Percentiles rank a stretch among this genome's conserved stretches.
These are phyloP conservation scores for Cydia amplana DNA, from an alignment of 1,140 invertebrate species.

Conservation along the genomic window DNA sequence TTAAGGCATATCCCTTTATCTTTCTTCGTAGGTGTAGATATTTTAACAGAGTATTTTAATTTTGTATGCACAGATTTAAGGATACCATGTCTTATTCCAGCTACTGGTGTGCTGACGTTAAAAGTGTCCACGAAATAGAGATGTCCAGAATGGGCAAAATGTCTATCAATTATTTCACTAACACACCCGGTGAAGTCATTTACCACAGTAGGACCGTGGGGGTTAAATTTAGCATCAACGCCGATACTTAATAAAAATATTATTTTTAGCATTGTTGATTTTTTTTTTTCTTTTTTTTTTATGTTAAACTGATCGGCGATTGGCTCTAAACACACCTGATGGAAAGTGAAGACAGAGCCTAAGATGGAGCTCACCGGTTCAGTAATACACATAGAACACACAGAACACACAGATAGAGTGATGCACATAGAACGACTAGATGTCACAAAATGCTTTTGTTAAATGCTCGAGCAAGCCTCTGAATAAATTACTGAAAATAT, in stretches of 20 bases:
- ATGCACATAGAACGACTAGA: background rate
- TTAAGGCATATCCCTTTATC: conserved; percentile 38
- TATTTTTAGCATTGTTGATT: background rate
- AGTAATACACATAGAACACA: too few relatives aligned
- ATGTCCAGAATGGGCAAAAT: conserved; percentile 53
- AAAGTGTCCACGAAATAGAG: conserved; percentile 56
- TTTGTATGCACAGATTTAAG: conserved; percentile 54
- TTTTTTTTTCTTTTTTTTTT: too few relatives aligned
- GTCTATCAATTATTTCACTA: conserved; percentile 51
- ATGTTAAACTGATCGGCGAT: too few relatives aligned
- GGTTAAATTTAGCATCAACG: conserved; percentile 47
- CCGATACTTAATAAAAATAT: conserved; percentile 12
- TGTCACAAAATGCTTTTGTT: background rate
- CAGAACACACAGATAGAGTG: too few relatives aligned
- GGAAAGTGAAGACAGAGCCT: too few relatives aligned
- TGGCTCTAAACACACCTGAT: too few relatives aligned
- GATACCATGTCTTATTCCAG: conserved; percentile 52
- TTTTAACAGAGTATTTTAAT: conserved; percentile 49
- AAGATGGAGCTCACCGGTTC: too few relatives aligned
- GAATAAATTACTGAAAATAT: background rate
- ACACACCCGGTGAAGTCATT: conserved; percentile 60
- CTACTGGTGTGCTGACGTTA: conserved; percentile 50
- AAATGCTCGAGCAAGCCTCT: background rate
- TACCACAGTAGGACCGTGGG: conserved; percentile 53
- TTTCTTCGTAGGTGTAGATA: conserved; percentile 38